These are phyloP conservation scores for Micoletzkya japonica DNA, from an alignment of 2,888 invertebrate genomes.

Conservation along the genomic window DNA sequence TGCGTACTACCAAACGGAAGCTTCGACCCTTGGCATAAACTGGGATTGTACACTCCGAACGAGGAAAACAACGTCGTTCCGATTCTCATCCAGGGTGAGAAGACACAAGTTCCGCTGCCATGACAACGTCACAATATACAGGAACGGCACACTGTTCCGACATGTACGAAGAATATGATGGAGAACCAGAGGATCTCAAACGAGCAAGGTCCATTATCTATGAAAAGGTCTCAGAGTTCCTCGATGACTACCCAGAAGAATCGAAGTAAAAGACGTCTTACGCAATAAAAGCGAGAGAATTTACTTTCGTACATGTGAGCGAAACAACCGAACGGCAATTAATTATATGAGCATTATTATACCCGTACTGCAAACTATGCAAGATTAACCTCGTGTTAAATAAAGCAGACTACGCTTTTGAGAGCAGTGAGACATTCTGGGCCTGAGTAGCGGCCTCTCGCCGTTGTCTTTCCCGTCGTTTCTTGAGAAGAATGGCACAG, in stretches of 20 bases:
- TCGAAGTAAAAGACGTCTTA: too few species aligned
- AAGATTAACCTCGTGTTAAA: too few species aligned
- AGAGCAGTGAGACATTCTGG: neutral
- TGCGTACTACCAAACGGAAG: conserved; percentile 47
- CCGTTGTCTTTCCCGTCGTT: conserved; percentile 20
- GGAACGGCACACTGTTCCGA: conserved; percentile 59
- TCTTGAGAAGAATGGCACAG: conserved; percentile 41
- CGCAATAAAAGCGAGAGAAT: too few species aligned
- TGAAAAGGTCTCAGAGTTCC: conserved; percentile 45
- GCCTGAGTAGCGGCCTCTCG: conserved; percentile 13
- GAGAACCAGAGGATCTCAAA: conserved; percentile 44
- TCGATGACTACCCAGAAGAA: too few species aligned
- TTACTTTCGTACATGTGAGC: too few species aligned
- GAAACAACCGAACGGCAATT: too few species aligned
- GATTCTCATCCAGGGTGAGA: conserved; percentile 41
- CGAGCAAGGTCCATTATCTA: conserved; percentile 39
- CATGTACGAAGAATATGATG: conserved; percentile 51
- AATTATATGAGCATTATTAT: too few species aligned
- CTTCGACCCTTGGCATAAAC: conserved; percentile 48
- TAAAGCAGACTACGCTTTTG: conserved; percentile 15
- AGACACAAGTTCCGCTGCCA: neutral
- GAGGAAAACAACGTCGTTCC: conserved; percentile 41
- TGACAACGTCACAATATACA: conserved; percentile 1
- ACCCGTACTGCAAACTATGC: too few species aligned
- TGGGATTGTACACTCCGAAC: conserved; percentile 42